These are phyloP conservation scores for Psylliodes chrysocephalus DNA, from an alignment of 2,888 invertebrate species.

Conservation along the genomic window DNA sequence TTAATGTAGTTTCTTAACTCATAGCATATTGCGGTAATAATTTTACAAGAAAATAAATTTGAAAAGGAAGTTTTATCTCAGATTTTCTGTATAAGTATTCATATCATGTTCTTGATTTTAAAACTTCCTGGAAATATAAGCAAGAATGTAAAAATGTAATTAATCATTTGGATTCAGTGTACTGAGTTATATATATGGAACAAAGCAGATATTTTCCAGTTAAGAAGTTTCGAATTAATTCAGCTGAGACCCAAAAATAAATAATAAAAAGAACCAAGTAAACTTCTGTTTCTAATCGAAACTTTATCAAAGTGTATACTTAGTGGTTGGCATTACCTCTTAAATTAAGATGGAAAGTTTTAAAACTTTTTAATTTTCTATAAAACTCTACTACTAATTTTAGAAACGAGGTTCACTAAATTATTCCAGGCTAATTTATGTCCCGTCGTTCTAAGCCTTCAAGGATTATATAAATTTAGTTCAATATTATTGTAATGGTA, in stretches of 20 bases:
- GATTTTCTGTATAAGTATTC: conserved; percentile 14
- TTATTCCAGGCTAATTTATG: neutral
- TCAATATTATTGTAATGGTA: too few relatives aligned
- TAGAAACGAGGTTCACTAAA: neutral
- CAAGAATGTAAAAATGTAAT: conserved; percentile 16
- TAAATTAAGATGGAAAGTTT: conserved; percentile 8
- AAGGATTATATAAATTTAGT: too few relatives aligned
- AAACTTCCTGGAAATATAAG: conserved; percentile 3
- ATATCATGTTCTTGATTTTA: conserved; percentile 10
- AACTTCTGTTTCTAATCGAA: conserved; percentile 18
- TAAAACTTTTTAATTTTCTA: neutral
- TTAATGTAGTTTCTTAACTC: conserved; percentile 3
- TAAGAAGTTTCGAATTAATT: conserved; percentile 13
- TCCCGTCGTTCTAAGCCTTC: too few relatives aligned
- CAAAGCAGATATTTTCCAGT: conserved; percentile 1
- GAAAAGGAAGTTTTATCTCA: neutral
- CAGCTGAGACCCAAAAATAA: conserved; percentile 6
- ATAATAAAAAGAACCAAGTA: conserved; percentile 16
- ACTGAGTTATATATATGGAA: conserved; percentile 1
- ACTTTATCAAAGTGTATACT: conserved; percentile 26
- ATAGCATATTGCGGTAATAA: conserved; percentile 3
- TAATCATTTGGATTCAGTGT: conserved; percentile 5
- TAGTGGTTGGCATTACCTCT: conserved; percentile 15
- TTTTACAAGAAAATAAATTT: conserved; percentile 10
- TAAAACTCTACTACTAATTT: conserved; percentile 8